Percentiles rank a stretch among this genome's conserved stretches.
Evolutionary conservation across 2,888 invertebrate genomes (phyloP).

Genomic region (Dynastes maya): DNA sequence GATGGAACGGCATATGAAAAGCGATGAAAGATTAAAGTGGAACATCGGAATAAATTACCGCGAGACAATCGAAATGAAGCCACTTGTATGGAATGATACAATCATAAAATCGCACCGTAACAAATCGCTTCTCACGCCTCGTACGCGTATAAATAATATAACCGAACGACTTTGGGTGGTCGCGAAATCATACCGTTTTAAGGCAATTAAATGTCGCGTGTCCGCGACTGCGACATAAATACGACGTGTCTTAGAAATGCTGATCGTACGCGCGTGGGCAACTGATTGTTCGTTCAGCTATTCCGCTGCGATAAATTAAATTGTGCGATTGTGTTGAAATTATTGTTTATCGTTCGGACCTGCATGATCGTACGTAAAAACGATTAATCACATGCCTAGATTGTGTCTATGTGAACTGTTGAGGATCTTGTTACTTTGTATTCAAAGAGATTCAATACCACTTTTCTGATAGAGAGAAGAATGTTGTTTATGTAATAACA

Average conservation of each 20-base stretch:
- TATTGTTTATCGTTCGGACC: constrained; percentile 50
- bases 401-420: constrained; percentile 11
- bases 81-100: constrained; percentile 13
- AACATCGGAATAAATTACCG: constrained; percentile 36
- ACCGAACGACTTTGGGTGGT: constrained; percentile 54
- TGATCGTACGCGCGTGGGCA: constrained; percentile 49
- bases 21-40: constrained; percentile 23
- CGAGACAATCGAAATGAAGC: constrained; percentile 17
- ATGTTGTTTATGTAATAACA: too few species aligned
- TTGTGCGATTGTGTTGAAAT: constrained; percentile 51
- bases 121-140: constrained; percentile 36
- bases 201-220: constrained; percentile 57
- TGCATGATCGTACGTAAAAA: constrained; percentile 3
- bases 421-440: neutral
- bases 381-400: constrained; percentile 35
- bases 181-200: constrained; percentile 53
- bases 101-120: constrained; percentile 25
- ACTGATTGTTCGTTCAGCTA: constrained; percentile 48
- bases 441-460: neutral
- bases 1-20: constrained; percentile 14
- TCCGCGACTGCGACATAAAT: constrained; percentile 51
- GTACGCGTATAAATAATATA: constrained; percentile 37
- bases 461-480: too few species aligned
- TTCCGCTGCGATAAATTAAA: constrained; percentile 49
- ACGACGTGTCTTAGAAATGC: constrained; percentile 52